These are phyloP conservation scores for Patagioenas fasciata DNA, from an alignment of 2,113 vertebrate genomes.

Conservation along the genomic window DNA sequence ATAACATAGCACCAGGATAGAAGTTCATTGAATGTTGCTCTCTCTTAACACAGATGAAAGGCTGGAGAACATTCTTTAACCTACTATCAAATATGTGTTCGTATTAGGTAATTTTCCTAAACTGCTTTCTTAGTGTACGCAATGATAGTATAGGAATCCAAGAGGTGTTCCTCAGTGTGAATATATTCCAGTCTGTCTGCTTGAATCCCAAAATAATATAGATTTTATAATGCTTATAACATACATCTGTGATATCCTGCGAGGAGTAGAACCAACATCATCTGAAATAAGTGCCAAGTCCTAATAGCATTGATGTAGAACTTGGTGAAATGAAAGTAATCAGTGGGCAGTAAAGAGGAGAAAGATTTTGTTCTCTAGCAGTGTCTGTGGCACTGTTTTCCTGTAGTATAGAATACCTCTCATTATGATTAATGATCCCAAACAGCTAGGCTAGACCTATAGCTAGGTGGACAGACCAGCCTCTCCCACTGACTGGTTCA, in stretches of 20 bases:
- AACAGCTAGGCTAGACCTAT: neutral
- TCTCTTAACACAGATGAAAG: neutral
- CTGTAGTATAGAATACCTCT: neutral
- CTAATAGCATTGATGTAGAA: neutral
- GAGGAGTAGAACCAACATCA: neutral
- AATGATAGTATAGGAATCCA: neutral
- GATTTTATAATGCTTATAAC: neutral
- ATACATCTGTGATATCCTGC: neutral
- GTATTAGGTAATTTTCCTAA: neutral
- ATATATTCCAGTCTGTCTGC: neutral
- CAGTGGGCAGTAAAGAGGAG: neutral
- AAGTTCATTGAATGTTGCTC: neutral
- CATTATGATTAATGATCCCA: neutral
- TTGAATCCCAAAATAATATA: neutral
- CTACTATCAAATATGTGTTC: neutral
- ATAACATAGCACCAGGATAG: neutral
- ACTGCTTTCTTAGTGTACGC: neutral
- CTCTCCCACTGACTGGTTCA: neutral
- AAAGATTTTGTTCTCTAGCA: neutral
- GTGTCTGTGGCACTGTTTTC: neutral
- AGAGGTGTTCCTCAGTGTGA: neutral
- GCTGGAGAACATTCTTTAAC: neutral
- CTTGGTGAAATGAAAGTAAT: neutral
- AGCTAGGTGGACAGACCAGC: neutral
- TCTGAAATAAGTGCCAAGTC: neutral